phyloP scores from a whole-genome alignment of 2,888 invertebrate species.

The Lysandra bellargus region DNA sequence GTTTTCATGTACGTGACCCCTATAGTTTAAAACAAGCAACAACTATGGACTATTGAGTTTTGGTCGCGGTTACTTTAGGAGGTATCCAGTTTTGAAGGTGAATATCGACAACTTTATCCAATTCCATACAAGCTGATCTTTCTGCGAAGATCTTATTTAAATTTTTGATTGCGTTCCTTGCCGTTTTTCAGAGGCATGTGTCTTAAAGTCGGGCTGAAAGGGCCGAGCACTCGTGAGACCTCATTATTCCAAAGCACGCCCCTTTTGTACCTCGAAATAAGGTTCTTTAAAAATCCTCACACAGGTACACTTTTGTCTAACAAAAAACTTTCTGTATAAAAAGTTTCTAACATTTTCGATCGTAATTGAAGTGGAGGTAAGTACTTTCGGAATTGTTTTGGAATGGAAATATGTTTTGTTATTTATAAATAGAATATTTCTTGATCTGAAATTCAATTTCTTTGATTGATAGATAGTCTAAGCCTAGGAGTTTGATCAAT shows the following conservation, averaged over 20 bases:
- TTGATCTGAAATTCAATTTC: background rate
- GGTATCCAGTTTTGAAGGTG: no score
- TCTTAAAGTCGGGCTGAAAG: slow-evolving; percentile 63
- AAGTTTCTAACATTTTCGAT: slow-evolving; percentile 32
- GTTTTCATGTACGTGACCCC: no score
- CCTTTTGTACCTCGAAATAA: slow-evolving; percentile 76
- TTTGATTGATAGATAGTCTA: background rate
- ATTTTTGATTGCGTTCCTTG: slow-evolving; percentile 3
- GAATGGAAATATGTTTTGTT: slow-evolving; percentile 1
- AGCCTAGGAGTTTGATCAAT: background rate
- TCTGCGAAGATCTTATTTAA: slow-evolving; percentile 11
- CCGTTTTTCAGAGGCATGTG: slow-evolving; percentile 37
- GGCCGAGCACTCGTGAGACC: slow-evolving; percentile 62
- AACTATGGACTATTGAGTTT: no score
- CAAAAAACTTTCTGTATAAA: slow-evolving; percentile 37
- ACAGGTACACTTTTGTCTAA: slow-evolving; percentile 46
- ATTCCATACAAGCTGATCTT: background rate
- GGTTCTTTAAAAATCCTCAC: slow-evolving; percentile 76
- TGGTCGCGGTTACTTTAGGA: no score
- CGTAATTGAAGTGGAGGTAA: slow-evolving; percentile 20
- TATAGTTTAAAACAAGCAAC: no score
- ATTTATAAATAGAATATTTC: background rate
- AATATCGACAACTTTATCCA: background rate
- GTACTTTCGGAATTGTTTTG: background rate
- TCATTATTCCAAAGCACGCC: slow-evolving; percentile 77